A percentile compares a stretch with the other conserved stretches of the same genome.
These are phyloP conservation scores for Proteles cristata DNA, from an alignment of 2,113 vertebrate genomes.

Conservation along the genomic window DNA sequence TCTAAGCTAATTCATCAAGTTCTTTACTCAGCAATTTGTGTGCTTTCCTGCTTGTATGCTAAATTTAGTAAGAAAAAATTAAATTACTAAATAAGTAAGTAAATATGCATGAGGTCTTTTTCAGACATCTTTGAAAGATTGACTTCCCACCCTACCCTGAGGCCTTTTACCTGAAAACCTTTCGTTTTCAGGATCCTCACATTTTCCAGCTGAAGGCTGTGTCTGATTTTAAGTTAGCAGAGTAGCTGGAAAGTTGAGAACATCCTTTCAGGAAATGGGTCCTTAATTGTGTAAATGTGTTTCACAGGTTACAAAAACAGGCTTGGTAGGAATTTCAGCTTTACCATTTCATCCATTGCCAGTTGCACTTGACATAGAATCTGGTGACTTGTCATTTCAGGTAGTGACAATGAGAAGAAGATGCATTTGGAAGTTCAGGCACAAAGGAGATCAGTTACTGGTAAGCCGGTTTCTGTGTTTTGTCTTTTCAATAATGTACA, in stretches of 20 bases:
- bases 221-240: constrained; percentile 40
- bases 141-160: neutral
- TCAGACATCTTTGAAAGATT: constrained; percentile 24
- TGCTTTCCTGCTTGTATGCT: neutral
- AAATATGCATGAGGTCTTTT: neutral
- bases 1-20: neutral
- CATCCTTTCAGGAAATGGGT: constrained; percentile 66
- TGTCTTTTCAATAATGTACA: constrained; percentile 1
- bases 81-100: neutral
- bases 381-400: constrained; percentile 17
- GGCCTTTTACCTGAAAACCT: constrained; percentile 5
- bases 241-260: constrained; percentile 49
- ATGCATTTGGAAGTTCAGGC: neutral
- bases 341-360: constrained; percentile 53
- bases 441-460: constrained; percentile 4
- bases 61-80: neutral
- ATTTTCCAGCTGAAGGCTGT: neutral
- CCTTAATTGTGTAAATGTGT: constrained; percentile 28
- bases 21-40: neutral
- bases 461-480: constrained; percentile 8
- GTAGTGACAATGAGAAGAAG: neutral
- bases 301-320: constrained; percentile 64
- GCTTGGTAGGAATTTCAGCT: constrained; percentile 67
- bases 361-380: constrained; percentile 30
- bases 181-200: constrained; percentile 42